Percentiles rank a stretch among this genome's conserved stretches.
phyloP scores from a whole-genome alignment of 2,113 vertebrate genomes.

The Pionites leucogaster region DNA sequence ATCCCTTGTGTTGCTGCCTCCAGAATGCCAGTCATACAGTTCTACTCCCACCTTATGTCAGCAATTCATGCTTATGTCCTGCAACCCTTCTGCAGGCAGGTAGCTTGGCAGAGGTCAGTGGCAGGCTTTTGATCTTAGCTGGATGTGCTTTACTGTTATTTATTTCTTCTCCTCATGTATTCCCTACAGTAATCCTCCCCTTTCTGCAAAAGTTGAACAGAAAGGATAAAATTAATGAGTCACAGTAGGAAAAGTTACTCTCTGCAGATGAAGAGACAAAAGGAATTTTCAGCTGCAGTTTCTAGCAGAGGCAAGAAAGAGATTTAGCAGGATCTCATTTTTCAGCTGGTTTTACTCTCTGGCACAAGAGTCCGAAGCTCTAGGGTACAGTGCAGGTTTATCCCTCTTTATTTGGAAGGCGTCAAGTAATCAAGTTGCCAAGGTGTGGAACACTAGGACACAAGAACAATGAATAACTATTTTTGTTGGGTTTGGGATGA shows the following conservation, averaged over 20 bases:
- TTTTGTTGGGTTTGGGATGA: neutral
- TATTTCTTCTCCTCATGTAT: neutral
- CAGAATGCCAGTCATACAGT: neutral
- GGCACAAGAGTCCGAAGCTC: neutral
- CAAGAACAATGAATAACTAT: neutral
- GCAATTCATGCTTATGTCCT: neutral
- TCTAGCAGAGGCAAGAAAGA: slow-evolving; percentile 18
- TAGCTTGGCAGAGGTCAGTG: neutral
- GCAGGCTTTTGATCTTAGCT: neutral
- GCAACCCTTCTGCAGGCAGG: neutral
- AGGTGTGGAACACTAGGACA: neutral
- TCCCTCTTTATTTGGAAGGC: slow-evolving; percentile 2
- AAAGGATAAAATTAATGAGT: neutral
- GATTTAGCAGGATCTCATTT: neutral
- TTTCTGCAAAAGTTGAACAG: neutral
- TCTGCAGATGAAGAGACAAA: neutral
- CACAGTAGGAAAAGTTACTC: neutral
- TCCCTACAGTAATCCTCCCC: neutral
- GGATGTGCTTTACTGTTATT: neutral
- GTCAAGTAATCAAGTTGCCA: neutral
- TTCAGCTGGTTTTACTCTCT: neutral
- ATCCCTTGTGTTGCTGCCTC: neutral
- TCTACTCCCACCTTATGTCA: neutral
- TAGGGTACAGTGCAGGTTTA: neutral
- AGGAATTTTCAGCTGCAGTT: slow-evolving; percentile 7